Conservation (phyloP, 2,797 vertebrate genomes). For the Pseudochromis fuscus region DNA sequence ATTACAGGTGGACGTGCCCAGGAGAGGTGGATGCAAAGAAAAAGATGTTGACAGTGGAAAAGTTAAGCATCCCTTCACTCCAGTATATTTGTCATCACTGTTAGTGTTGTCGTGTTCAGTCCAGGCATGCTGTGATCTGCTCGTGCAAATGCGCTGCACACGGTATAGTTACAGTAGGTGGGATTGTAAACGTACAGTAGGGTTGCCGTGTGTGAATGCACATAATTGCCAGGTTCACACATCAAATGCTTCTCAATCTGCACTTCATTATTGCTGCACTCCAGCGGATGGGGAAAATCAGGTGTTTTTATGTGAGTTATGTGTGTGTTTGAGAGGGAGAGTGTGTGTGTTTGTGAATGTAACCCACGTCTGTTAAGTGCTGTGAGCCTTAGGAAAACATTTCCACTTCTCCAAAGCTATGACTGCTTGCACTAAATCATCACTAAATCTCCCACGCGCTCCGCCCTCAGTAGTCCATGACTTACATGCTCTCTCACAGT, state of each 20-base stretch:
- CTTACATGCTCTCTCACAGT: conserved; percentile 28
- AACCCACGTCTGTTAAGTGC: conserved; percentile 59
- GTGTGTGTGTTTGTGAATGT: conserved; percentile 35
- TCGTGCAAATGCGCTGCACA: conserved; percentile 15
- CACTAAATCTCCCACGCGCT: conserved; percentile 56
- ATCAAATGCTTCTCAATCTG: conserved; percentile 70
- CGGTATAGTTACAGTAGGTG: neutral
- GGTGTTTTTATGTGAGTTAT: conserved; percentile 54
- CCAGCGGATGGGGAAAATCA: conserved; percentile 47
- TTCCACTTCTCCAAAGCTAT: conserved; percentile 63
- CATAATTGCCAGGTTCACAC: conserved; percentile 61
- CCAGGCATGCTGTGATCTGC: conserved; percentile 54
- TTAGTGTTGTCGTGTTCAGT: conserved; percentile 30
- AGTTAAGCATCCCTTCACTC: conserved; percentile 58
- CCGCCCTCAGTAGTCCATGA: conserved; percentile 40
- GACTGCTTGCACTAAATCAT: conserved; percentile 70
- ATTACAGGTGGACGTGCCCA: conserved; percentile 38
- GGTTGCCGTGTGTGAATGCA: conserved; percentile 29
- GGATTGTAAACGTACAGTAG: conserved; percentile 31
- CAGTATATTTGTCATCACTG: conserved; percentile 66
- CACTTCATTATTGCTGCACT: conserved; percentile 60
- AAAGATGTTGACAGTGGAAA: conserved; percentile 63
- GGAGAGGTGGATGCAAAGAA: conserved; percentile 20
- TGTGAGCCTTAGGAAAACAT: conserved; percentile 69
- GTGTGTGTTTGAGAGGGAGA: conserved; percentile 15